Conservation (phyloP, 2,888 invertebrate genomes). For the Eupithecia pulchellata region DNA sequence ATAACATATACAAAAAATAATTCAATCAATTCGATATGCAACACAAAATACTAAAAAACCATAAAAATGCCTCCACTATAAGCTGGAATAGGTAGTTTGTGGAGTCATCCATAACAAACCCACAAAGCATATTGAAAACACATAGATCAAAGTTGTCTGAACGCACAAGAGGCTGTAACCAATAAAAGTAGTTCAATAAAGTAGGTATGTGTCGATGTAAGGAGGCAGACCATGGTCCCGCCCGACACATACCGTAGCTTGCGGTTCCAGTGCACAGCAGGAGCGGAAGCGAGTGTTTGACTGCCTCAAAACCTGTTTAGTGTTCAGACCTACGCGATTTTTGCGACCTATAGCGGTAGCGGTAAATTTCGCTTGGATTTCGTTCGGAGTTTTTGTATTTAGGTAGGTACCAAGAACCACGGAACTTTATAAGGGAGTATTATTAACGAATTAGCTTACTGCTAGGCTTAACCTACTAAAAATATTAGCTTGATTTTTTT, state of each 20-base stretch:
- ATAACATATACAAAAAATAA: no score
- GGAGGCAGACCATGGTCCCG: not conserved
- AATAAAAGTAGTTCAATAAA: conserved; percentile 33
- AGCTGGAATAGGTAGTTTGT: not conserved
- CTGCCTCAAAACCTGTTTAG: no score
- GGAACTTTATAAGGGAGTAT: no score
- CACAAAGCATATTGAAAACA: conserved; percentile 4
- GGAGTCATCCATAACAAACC: not conserved
- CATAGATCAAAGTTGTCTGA: conserved; percentile 10
- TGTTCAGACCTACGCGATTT: not conserved
- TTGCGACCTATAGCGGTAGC: not conserved
- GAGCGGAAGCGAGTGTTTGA: not conserved
- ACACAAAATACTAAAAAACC: not conserved
- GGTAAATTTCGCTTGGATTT: not conserved
- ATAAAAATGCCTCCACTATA: not conserved
- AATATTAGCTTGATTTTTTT: no score
- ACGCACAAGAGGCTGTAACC: conserved; percentile 19
- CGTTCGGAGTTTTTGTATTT: not conserved
- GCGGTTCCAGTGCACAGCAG: not conserved
- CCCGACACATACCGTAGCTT: not conserved
- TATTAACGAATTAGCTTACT: no score
- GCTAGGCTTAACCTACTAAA: no score
- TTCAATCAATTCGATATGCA: not conserved
- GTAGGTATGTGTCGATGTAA: conserved; percentile 24
- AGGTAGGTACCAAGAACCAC: no score